A percentile compares a stretch with the other conserved stretches of the same genome.
phyloP scores from a whole-genome alignment of 2,888 invertebrate species.

The Andrena flavipes region DNA sequence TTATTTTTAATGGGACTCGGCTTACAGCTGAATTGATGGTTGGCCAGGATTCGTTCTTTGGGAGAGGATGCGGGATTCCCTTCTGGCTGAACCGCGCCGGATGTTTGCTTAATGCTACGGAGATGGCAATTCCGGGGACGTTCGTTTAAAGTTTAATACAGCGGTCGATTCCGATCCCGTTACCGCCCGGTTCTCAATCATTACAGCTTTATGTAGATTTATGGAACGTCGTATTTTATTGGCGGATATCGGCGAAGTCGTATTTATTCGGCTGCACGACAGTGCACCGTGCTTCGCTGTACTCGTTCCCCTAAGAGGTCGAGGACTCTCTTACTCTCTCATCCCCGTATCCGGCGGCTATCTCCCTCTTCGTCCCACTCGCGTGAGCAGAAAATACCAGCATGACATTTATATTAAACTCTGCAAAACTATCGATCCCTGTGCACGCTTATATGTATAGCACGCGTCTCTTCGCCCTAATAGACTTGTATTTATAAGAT shows the following conservation, averaged over 20 bases:
- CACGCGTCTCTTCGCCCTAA: constrained; percentile 17
- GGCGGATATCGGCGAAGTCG: constrained; percentile 48
- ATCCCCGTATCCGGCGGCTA: constrained; percentile 1
- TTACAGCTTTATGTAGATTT: constrained; percentile 48
- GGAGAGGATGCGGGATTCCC: background rate
- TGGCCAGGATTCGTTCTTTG: constrained; percentile 1
- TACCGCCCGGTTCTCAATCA: constrained; percentile 40
- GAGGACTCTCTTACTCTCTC: constrained; percentile 27
- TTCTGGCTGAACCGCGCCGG: constrained; percentile 37
- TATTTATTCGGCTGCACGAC: constrained; percentile 50
- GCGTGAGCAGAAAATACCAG: constrained; percentile 56
- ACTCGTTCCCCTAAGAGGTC: constrained; percentile 44
- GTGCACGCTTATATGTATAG: constrained; percentile 12
- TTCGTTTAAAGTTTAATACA: constrained; percentile 50
- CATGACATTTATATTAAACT: constrained; percentile 67
- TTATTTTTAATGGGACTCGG: constrained; percentile 58
- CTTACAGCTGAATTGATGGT: constrained; percentile 38
- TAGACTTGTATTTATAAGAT: constrained; percentile 40
- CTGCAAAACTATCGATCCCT: constrained; percentile 52
- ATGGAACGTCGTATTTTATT: constrained; percentile 43
- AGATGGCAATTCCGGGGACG: constrained; percentile 28
- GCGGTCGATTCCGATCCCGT: constrained; percentile 31
- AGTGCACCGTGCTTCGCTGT: constrained; percentile 18
- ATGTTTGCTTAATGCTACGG: constrained; percentile 44
- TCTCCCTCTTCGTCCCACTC: constrained; percentile 25